Evolutionary conservation across 2,113 vertebrate genomes (phyloP), one percentile per base, ranked within the genome.

Genomic region (Dasypus novemcinctus): DNA sequence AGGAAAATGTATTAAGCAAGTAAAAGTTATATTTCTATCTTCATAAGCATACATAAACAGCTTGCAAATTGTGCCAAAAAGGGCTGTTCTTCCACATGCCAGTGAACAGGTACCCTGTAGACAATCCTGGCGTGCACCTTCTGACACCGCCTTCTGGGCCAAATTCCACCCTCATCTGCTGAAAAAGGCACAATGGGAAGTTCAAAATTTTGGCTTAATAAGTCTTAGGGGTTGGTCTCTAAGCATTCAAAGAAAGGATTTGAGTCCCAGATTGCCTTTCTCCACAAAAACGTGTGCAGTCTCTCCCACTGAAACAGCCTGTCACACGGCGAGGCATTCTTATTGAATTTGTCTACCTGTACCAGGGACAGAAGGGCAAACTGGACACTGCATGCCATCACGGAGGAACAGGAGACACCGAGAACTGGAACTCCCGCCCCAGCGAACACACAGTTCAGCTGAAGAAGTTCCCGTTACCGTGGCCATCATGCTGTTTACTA

Each of bases 1-100:
- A 82, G 43, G 63, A 94, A 83, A 46, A 10, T 49, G 46, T 80
- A 54, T 86, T 81, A 93, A 84, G 64, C 41, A 87, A 72, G 89
- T 36, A 59, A 27, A 94, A 83, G 6, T 59, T 91, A 76, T 64
- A 81, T 87, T 91, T 85, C 49, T 71, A 33, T 36, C n/a, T 85
- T 59, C 76, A 3, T 57, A 93, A 90, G n/a, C 18, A 38, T 68
- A 68, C 38, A 38, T 86, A 57, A 90, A 43, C 43, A 69, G 52
- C 76, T 88, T 59, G 38, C n/a, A 82, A 88, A 80, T 76, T 52
- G 43, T 94, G 66, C 64, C 61, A 14, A 71, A 69, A 83, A 66
- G 17, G 25, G 13, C 46, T 27, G n/a, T 18, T 46, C 57, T 87
- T 93, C 27, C 36, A 15, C 66, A 52, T 52, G 52, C 72, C 84